Percentiles rank a stretch among this genome's conserved stretches.
Evolutionary conservation across 1,140 invertebrate species (phyloP).

Genomic region (Zaprionus camerounensis): DNA sequence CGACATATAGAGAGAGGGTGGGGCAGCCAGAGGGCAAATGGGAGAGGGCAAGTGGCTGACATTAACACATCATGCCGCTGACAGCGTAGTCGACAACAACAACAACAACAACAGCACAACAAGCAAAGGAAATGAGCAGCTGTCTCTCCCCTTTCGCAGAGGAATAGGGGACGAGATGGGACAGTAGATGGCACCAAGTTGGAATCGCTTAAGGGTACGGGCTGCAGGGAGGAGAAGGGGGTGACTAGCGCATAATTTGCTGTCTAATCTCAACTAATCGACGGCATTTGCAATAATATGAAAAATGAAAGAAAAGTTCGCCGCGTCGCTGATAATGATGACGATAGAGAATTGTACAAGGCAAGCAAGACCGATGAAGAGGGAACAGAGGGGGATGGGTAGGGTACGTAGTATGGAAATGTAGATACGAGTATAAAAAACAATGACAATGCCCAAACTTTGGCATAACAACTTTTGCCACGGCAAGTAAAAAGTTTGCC

Average conservation of each 20-base stretch:
- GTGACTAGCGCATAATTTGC: slow-evolving; percentile 68
- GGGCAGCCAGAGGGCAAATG: slow-evolving; percentile 20
- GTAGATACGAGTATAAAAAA: slow-evolving; percentile 43
- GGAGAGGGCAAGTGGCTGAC: slow-evolving; percentile 53
- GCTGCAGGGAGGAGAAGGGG: not conserved
- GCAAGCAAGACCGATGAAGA: not conserved
- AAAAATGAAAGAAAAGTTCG: slow-evolving; percentile 68
- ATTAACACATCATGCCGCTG: slow-evolving; percentile 80
- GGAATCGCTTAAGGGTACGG: not conserved
- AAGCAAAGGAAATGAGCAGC: slow-evolving; percentile 61
- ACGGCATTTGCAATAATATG: slow-evolving; percentile 78
- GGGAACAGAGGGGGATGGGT: not conserved
- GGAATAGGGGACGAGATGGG: not conserved
- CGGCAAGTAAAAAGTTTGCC: slow-evolving; percentile 52
- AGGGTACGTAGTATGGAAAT: slow-evolving; percentile 21
- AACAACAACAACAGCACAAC: slow-evolving; percentile 12
- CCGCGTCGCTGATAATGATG: slow-evolving; percentile 69
- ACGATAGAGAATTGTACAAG: slow-evolving; percentile 63
- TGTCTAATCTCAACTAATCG: slow-evolving; percentile 80
- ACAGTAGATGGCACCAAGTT: not conserved
- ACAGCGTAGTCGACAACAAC: slow-evolving; percentile 54
- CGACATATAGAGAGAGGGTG: slow-evolving; percentile 7
- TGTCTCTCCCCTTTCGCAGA: slow-evolving; percentile 1
- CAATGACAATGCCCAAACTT: slow-evolving; percentile 57
- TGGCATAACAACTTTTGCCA: slow-evolving; percentile 47